Conservation (phyloP, 2,888 invertebrate species). For the Agrypnus murinus region DNA sequence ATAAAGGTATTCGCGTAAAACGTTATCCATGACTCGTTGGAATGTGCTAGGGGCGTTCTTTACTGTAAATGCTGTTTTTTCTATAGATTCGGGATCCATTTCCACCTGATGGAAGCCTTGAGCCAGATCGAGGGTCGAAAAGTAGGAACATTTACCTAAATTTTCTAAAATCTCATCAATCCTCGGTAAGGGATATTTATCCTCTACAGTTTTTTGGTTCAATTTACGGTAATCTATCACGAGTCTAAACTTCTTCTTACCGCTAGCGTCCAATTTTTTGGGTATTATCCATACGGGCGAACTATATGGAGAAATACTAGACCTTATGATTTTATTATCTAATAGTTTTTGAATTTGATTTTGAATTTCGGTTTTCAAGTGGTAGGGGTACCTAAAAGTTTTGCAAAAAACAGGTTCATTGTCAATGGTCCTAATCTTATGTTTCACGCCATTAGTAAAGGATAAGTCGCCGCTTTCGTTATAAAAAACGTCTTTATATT, state of each 20-base stretch:
- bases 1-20: conserved; percentile 37
- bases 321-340: too few relatives aligned
- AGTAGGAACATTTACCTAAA: too few relatives aligned
- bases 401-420: conserved; percentile 57
- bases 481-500: conserved; percentile 30
- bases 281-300: too few relatives aligned
- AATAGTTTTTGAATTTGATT: too few relatives aligned
- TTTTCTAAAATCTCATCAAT: too few relatives aligned
- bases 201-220: conserved; percentile 55
- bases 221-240: too few relatives aligned
- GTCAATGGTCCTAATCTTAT: conserved; percentile 28
- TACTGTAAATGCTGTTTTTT: conserved; percentile 49
- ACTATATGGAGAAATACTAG: too few relatives aligned
- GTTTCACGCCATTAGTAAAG: conserved; percentile 37
- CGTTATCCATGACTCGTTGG: conserved; percentile 42
- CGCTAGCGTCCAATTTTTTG: too few relatives aligned
- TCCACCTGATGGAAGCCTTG: too few relatives aligned
- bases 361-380: conserved; percentile 54
- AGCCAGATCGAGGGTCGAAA: conserved; percentile 55
- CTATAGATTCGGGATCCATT: conserved; percentile 35
- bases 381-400: conserved; percentile 58
- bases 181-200: too few relatives aligned
- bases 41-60: conserved; percentile 47
- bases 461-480: too few relatives aligned
- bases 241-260: conserved; percentile 51